Evolutionary conservation across 2,888 invertebrate species (phyloP).

Genomic region (Tipula helvola): DNA sequence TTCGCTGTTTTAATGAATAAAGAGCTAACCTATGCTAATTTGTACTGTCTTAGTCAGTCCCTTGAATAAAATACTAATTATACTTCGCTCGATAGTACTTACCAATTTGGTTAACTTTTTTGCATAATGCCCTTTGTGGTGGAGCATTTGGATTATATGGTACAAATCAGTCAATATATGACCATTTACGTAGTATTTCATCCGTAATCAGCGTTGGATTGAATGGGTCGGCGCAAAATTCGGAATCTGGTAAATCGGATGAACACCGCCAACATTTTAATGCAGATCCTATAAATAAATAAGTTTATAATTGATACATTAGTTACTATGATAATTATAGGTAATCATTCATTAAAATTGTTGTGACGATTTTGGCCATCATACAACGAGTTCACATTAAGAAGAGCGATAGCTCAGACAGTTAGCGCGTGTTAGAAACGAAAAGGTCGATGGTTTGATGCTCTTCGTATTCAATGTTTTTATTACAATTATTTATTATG

Average conservation of each 20-base stretch:
- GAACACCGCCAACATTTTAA: conserved; percentile 67
- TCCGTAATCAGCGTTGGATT: conserved; percentile 38
- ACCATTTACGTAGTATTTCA: conserved; percentile 23
- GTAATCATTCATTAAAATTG: no score
- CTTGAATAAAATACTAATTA: no score
- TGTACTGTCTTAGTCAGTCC: not conserved
- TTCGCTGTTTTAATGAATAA: not conserved
- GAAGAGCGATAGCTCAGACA: no score
- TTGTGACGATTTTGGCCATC: no score
- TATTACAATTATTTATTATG: no score
- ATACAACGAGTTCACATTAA: no score
- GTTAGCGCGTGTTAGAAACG: no score
- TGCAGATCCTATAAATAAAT: conserved; percentile 44
- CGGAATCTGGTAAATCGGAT: conserved; percentile 48
- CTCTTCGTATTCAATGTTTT: no score
- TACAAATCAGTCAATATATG: conserved; percentile 35
- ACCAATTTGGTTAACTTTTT: conserved; percentile 64
- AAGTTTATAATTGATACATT: not conserved
- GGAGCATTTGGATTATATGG: conserved; percentile 24
- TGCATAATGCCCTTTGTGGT: conserved; percentile 49
- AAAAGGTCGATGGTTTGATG: no score
- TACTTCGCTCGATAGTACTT: conserved; percentile 31
- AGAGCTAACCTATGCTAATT: not conserved
- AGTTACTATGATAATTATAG: not conserved
- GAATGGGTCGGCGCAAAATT: conserved; percentile 61